Conservation (phyloP, 2,888 invertebrate species). For the Gastracanthus pulcherrimus region DNA sequence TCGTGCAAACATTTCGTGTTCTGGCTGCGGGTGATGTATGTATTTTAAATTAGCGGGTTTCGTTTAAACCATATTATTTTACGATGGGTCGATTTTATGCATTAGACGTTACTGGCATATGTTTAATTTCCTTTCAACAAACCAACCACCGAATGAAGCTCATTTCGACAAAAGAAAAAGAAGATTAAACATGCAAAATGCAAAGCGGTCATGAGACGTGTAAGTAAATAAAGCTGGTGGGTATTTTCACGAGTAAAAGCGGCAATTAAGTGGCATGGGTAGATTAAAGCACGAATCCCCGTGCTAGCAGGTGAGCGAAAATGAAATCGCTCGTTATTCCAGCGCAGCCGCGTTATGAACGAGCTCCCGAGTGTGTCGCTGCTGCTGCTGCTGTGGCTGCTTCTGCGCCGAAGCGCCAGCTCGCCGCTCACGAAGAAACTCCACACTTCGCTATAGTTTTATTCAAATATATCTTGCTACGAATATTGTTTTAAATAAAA, state of each 20-base stretch:
- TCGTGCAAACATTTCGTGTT: background rate
- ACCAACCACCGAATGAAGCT: background rate
- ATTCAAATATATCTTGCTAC: background rate
- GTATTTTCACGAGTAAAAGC: conserved; percentile 12
- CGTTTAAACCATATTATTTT: background rate
- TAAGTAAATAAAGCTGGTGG: background rate
- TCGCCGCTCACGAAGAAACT: background rate
- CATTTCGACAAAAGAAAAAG: background rate
- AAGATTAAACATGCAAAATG: background rate
- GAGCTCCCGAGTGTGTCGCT: conserved; percentile 23
- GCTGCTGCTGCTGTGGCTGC: conserved; percentile 17
- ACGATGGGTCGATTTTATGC: background rate
- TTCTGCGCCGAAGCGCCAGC: conserved; percentile 35
- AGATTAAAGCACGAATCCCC: conserved; percentile 38
- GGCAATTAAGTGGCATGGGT: conserved; percentile 43
- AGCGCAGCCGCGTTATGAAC: conserved; percentile 69
- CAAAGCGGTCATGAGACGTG: background rate
- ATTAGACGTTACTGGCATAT: background rate
- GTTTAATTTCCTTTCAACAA: background rate
- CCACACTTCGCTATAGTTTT: background rate
- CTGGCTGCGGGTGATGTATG: background rate
- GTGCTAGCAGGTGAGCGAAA: conserved; percentile 57
- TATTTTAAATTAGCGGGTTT: conserved; percentile 12
- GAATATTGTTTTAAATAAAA: too few relatives aligned
- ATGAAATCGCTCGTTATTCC: conserved; percentile 75